Percentiles rank a stretch among this genome's conserved stretches.
Evolutionary conservation across 2,113 vertebrate species (phyloP).

Genomic region (Periophthalmus modestus): DNA sequence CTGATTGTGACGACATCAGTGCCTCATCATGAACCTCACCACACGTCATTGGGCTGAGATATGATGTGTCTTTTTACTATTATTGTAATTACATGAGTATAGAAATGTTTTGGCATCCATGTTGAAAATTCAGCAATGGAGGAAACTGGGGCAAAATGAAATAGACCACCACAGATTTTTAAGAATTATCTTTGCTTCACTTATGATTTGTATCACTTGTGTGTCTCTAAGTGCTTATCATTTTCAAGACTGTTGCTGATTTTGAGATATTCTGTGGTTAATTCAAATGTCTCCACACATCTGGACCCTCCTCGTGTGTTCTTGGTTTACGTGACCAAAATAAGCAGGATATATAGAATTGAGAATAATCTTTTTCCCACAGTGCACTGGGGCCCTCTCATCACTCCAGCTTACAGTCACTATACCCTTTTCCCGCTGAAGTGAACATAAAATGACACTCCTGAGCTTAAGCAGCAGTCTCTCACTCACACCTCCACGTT

Average conservation of each 20-base stretch:
- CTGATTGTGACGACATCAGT: too few relatives aligned
- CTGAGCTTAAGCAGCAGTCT: background rate
- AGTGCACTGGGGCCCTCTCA: background rate
- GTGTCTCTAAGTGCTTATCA: background rate
- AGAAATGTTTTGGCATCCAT: too few relatives aligned
- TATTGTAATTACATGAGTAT: too few relatives aligned
- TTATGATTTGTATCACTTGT: too few relatives aligned
- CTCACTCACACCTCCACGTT: conserved; percentile 3
- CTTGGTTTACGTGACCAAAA: background rate
- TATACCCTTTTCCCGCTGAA: background rate
- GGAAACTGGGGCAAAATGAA: too few relatives aligned
- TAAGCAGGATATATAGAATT: too few relatives aligned
- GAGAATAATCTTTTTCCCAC: background rate
- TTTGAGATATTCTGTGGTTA: background rate
- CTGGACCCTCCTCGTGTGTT: background rate
- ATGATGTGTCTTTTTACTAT: too few relatives aligned
- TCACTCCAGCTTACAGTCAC: background rate
- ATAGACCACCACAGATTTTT: too few relatives aligned
- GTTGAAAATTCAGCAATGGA: too few relatives aligned
- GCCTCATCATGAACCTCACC: too few relatives aligned
- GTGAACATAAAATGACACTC: conserved; percentile 15
- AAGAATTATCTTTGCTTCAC: too few relatives aligned
- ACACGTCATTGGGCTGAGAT: too few relatives aligned
- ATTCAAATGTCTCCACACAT: background rate
- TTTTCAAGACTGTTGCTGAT: background rate